These are phyloP conservation scores for silkworm (Bombyx mori) DNA, from an alignment of 1,140 invertebrate genomes.

Conservation along the genomic window DNA sequence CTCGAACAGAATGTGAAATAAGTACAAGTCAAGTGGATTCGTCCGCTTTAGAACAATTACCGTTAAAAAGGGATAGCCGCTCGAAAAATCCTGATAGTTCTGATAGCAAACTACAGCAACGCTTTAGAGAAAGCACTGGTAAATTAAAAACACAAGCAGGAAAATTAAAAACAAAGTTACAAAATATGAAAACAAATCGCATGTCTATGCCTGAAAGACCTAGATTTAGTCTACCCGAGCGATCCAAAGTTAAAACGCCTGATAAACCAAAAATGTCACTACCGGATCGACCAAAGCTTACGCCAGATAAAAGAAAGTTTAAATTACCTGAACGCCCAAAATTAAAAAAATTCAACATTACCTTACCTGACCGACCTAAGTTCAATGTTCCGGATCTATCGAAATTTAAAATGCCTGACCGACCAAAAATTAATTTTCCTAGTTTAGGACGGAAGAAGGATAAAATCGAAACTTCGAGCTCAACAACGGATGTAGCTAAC, in stretches of 20 bases:
- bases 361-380: slow-evolving; percentile 71
- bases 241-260: slow-evolving; percentile 74
- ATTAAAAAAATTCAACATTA: slow-evolving; percentile 71
- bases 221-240: slow-evolving; percentile 68
- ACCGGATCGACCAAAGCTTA: slow-evolving; percentile 72
- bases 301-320: slow-evolving; percentile 72
- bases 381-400: slow-evolving; percentile 75
- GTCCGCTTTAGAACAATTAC: slow-evolving; percentile 75
- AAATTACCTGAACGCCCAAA: slow-evolving; percentile 72
- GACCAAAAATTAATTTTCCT: slow-evolving; percentile 71
- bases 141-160: slow-evolving; percentile 74
- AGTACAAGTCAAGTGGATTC: slow-evolving; percentile 79
- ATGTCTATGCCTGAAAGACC: slow-evolving; percentile 72
- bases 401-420: slow-evolving; percentile 76
- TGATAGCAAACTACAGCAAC: slow-evolving; percentile 69
- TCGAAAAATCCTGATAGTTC: slow-evolving; percentile 60
- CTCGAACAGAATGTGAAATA: slow-evolving; percentile 76
- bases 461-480: slow-evolving; percentile 51
- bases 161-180: slow-evolving; percentile 74
- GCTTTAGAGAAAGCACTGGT: slow-evolving; percentile 69
- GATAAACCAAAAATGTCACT: slow-evolving; percentile 71
- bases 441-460: slow-evolving; percentile 55
- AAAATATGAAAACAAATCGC: slow-evolving; percentile 71
- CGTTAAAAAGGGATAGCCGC: slow-evolving; percentile 73
- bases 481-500: slow-evolving; percentile 63